A percentile compares a stretch with the other conserved stretches of the same genome.
phyloP scores from a whole-genome alignment of 2,888 invertebrate genomes.

The Pilophorus perplexus region DNA sequence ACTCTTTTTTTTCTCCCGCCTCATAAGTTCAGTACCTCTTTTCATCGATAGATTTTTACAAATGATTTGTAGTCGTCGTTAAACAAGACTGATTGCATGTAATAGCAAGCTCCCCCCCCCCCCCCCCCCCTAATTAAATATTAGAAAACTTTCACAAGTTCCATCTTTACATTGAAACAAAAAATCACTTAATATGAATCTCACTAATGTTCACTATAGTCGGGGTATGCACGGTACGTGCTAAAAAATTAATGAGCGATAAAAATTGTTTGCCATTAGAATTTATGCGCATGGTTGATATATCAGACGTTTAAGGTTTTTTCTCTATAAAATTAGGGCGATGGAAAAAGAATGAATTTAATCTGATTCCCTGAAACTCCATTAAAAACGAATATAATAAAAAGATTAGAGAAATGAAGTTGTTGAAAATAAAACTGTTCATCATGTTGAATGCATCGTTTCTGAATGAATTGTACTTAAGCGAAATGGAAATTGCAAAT shows the following conservation, averaged over 20 bases:
- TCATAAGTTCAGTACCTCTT: background rate
- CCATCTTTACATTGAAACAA: background rate
- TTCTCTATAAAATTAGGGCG: too few species aligned
- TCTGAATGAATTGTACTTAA: slow-evolving; percentile 16
- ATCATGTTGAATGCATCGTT: background rate
- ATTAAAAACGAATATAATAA: slow-evolving; percentile 3
- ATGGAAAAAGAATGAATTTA: too few species aligned
- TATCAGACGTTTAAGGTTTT: too few species aligned
- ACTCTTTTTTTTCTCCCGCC: background rate
- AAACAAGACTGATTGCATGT: slow-evolving; percentile 27
- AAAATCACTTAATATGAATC: slow-evolving; percentile 16
- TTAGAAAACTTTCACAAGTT: background rate
- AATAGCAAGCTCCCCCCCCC: too few species aligned
- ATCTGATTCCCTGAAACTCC: too few species aligned
- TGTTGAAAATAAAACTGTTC: background rate
- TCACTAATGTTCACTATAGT: too few species aligned
- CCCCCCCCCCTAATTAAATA: too few species aligned
- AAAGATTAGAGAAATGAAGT: background rate
- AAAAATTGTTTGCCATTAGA: too few species aligned
- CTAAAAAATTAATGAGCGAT: too few species aligned
- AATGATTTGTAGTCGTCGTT: slow-evolving; percentile 16
- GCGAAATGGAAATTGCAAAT: slow-evolving; percentile 27
- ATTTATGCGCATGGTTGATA: too few species aligned
- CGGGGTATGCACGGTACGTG: too few species aligned
- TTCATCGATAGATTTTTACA: background rate